Base-by-base conservation (phyloP, 1,140 invertebrate genomes). In the Penaeus chinensis region DNA sequence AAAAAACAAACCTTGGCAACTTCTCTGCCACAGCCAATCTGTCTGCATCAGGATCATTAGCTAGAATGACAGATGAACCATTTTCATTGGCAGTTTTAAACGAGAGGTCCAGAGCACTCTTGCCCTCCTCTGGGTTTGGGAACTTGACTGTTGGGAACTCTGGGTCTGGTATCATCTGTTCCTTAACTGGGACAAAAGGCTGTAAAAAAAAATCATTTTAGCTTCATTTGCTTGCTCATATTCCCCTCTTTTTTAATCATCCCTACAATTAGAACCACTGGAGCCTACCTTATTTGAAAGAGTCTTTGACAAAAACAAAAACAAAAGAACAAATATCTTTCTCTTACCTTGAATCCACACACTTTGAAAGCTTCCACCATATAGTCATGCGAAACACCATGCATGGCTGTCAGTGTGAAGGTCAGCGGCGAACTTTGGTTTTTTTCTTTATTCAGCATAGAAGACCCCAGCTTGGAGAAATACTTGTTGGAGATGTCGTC, bases 1-100 rank as follows among this genome's bases (percentile, higher is more conserved):
- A 13, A 42, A 42, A 84, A 37, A 88, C 84, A 83, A 13, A 90
- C 90, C 65, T 89, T 42, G 85, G 78, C 27, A 93, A 93, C 92
- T 95, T 95, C 92, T 98, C 97, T 10, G 98, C 98, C 71, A 98
- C 95, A 22, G 98, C 98, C 83, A 99, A 93, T 84, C 99, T 94
- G 93, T 99, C 99, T 16, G 99, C 98, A 93, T 99, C 99, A 19
- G 99, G 99, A 93, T 99, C 99, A 93, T 99, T 99, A 0, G 98
- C 98, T 24, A 99, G 92, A 90, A 99, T 97, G 2, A 99, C 92
- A 3, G 93, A 93, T 66, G 95, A 95, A 3, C 93, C 93, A 90
- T 94, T 94, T 66, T 93, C 90, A 91, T 97, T 94, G 0, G 99
- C 99, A 20, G 96, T 95, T 92, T 95, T 93, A 90, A 99, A 95